phyloP scores from a whole-genome alignment of 1,140 invertebrate genomes.

The Temnothorax longispinosus region DNA sequence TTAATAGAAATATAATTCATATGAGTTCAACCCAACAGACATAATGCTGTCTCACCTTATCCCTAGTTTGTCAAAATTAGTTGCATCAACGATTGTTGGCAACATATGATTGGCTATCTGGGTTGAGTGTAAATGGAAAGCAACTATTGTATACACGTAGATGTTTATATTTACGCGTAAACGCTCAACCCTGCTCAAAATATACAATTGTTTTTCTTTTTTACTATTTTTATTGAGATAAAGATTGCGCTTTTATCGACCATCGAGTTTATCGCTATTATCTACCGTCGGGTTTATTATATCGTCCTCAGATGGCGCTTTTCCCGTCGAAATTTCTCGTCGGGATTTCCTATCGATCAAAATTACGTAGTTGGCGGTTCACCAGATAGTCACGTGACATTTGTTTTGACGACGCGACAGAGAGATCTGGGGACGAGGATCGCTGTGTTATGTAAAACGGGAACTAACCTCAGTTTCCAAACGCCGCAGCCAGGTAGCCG shows the following conservation, averaged over 20 bases:
- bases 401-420: not conserved
- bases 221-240: not conserved
- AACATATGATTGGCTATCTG: no score
- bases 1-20: no score
- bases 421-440: not conserved
- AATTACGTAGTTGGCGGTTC: not conserved
- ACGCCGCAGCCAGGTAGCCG: slow-evolving; percentile 74
- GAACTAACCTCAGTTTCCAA: slow-evolving; percentile 74
- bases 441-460: not conserved
- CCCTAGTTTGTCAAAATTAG: no score
- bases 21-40: no score
- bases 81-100: no score
- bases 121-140: no score
- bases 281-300: not conserved
- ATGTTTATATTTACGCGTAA: no score
- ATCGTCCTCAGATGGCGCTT: not conserved
- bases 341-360: not conserved
- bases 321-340: not conserved
- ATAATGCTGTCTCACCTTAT: no score
- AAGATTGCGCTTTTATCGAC: not conserved
- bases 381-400: not conserved
- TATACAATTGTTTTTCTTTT: no score
- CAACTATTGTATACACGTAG: no score
- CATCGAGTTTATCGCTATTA: not conserved
- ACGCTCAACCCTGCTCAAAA: no score